Conservation (phyloP, 1,140 invertebrate genomes). For the Magallana ariakensis region DNA sequence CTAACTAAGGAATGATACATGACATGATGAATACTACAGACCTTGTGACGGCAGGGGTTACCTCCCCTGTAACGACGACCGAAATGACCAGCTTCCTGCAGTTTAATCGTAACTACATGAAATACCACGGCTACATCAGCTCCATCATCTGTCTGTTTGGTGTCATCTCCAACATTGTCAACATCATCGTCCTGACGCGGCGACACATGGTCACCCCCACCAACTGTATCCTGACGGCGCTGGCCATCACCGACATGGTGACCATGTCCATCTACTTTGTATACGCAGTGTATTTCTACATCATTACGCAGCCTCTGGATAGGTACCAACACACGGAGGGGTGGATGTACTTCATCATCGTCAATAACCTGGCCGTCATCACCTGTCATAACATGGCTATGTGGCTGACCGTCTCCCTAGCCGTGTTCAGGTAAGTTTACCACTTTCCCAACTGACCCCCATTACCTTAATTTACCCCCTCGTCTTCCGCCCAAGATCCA, state of each 20-base stretch:
- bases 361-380: constrained; percentile 84
- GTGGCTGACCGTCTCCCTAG: constrained; percentile 94
- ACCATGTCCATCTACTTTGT: constrained; percentile 93
- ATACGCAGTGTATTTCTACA: constrained; percentile 86
- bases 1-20: not conserved
- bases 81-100: constrained; percentile 1
- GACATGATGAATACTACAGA: constrained; percentile 15
- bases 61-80: not conserved
- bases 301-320: constrained; percentile 62
- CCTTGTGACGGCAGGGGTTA: not conserved
- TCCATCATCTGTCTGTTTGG: constrained; percentile 92
- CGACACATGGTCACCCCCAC: constrained; percentile 90
- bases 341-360: constrained; percentile 76
- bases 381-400: constrained; percentile 96
- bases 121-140: constrained; percentile 87
- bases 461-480: no score
- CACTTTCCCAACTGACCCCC: no score
- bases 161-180: constrained; percentile 91
- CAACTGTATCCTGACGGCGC: constrained; percentile 90
- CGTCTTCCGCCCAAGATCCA: no score
- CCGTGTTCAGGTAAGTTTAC: constrained; percentile 87
- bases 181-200: constrained; percentile 92
- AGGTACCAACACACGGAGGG: constrained; percentile 63
- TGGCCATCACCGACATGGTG: constrained; percentile 91
- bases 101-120: constrained; percentile 75